phyloP scores from a whole-genome alignment of 2,888 invertebrate genomes.

The Megalurothrips usitatus region DNA sequence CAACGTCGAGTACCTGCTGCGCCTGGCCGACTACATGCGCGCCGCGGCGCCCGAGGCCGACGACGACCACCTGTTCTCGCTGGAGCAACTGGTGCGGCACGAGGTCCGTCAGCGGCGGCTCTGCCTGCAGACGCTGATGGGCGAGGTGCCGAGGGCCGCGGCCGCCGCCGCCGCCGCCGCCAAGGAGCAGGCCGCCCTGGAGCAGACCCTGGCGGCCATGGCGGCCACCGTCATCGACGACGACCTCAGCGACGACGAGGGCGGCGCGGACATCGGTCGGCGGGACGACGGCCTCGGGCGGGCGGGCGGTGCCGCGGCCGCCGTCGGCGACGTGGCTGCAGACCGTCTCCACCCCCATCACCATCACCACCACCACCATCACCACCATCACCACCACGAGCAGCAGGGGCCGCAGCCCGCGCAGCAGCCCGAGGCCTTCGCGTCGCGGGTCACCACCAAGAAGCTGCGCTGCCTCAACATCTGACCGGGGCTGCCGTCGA shows the following conservation, averaged over 20 bases:
- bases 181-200: conserved; percentile 28
- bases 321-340: conserved; percentile 38
- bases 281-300: conserved; percentile 38
- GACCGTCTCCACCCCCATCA: conserved; percentile 37
- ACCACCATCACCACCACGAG: conserved; percentile 13
- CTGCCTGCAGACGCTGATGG: conserved; percentile 54
- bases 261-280: conserved; percentile 40
- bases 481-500: conserved; percentile 45
- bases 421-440: conserved; percentile 51
- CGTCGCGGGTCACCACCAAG: conserved; percentile 66
- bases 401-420: conserved; percentile 45
- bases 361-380: neutral
- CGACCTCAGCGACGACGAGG: conserved; percentile 42
- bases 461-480: conserved; percentile 75
- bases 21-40: conserved; percentile 75
- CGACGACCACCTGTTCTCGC: conserved; percentile 71
- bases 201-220: neutral
- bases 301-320: too few relatives aligned
- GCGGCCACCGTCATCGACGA: conserved; percentile 28
- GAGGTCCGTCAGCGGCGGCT: conserved; percentile 51
- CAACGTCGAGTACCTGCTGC: conserved; percentile 85
- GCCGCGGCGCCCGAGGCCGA: conserved; percentile 67
- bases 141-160: conserved; percentile 41
- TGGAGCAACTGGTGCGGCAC: conserved; percentile 62
- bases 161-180: conserved; percentile 29